Percentiles rank a stretch among this genome's conserved stretches.
These are phyloP conservation scores for Cyrtorhinus lividipennis DNA, from an alignment of 1,140 invertebrate species.

Conservation along the genomic window DNA sequence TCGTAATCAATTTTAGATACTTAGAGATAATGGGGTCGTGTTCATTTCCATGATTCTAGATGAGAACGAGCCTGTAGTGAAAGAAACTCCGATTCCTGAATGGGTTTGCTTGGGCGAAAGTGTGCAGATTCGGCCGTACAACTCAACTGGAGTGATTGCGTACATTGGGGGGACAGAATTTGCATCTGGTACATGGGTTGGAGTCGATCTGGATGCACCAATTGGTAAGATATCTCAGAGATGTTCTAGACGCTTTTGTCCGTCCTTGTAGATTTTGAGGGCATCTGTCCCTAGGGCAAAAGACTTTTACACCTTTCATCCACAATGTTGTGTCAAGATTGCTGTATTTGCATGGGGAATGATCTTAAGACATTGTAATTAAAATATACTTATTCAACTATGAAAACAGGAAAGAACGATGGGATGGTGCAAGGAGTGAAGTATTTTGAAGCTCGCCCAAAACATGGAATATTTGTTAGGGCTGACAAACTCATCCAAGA, in stretches of 20 bases:
- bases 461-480: conserved; percentile 85
- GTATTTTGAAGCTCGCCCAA: conserved; percentile 76
- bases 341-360: conserved; percentile 72
- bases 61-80: conserved; percentile 19
- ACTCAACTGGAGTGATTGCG: conserved; percentile 70
- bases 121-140: conserved; percentile 75
- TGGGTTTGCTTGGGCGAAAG: conserved; percentile 83
- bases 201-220: conserved; percentile 77
- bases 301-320: too few species aligned
- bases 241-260: too few species aligned
- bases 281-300: too few species aligned
- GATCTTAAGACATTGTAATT: too few species aligned
- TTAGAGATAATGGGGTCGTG: too few species aligned
- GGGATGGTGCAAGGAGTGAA: conserved; percentile 75
- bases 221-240: conserved; percentile 48
- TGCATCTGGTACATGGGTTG: conserved; percentile 73
- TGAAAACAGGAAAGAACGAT: conserved; percentile 94
- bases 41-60: conserved; percentile 14
- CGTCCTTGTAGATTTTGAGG: too few species aligned
- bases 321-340: too few species aligned
- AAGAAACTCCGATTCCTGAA: conserved; percentile 48
- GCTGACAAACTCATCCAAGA: conserved; percentile 72
- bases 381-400: too few species aligned
- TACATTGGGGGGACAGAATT: conserved; percentile 80
- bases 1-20: too few species aligned